These are phyloP conservation scores for Oryzias melastigma DNA, from an alignment of 2,113 vertebrate genomes.

Conservation along the genomic window DNA sequence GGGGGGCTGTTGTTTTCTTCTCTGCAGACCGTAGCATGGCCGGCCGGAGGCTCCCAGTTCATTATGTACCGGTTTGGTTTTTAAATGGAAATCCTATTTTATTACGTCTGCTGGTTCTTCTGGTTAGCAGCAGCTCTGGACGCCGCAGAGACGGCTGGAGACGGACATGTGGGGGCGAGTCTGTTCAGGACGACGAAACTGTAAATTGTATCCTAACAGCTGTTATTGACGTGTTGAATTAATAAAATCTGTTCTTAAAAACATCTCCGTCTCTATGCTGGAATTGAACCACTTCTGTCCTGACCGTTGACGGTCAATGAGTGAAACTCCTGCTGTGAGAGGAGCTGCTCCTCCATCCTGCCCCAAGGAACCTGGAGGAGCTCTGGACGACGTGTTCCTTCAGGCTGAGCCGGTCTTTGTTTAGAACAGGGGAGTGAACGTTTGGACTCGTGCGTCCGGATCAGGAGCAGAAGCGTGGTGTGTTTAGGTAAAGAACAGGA, in stretches of 20 bases:
- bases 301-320: too few species aligned
- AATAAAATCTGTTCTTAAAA: constrained; percentile 80
- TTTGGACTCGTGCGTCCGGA: too few species aligned
- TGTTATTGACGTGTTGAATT: constrained; percentile 82
- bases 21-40: constrained; percentile 75
- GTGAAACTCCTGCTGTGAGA: too few species aligned
- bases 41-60: constrained; percentile 79
- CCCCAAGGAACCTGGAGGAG: too few species aligned
- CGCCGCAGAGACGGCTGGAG: constrained; percentile 47
- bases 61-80: constrained; percentile 79
- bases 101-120: constrained; percentile 77
- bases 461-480: too few species aligned
- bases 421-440: too few species aligned
- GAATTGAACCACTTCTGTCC: neutral
- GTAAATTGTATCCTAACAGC: constrained; percentile 77
- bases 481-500: too few species aligned
- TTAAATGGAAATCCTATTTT: constrained; percentile 84
- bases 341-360: too few species aligned
- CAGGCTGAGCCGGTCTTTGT: too few species aligned
- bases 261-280: constrained; percentile 54
- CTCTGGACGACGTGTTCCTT: too few species aligned
- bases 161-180: constrained; percentile 48
- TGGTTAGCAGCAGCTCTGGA: constrained; percentile 40
- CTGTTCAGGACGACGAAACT: constrained; percentile 67
- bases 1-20: too few species aligned